A percentile compares a stretch with the other conserved stretches of the same genome.
phyloP scores from a whole-genome alignment of 2,113 vertebrate species.

The Vimba vimba region DNA sequence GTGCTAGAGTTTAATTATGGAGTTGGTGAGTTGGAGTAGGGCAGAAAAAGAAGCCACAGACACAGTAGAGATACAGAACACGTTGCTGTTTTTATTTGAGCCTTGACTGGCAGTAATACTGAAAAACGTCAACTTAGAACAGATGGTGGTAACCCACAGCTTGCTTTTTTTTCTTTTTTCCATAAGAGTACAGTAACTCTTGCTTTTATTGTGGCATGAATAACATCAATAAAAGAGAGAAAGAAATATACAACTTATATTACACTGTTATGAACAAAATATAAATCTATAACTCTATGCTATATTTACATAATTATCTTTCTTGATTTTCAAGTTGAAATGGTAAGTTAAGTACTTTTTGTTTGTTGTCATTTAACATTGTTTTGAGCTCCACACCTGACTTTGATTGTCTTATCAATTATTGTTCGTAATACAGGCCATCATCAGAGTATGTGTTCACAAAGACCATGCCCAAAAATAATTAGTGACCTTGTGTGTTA shows the following conservation, averaged over 20 bases:
- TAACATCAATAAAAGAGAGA: constrained; percentile 99
- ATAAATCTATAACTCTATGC: constrained; percentile 99
- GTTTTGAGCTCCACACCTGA: constrained; percentile 96
- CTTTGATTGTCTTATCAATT: constrained; percentile 98
- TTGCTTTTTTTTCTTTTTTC: constrained; percentile 83
- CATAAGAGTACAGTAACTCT: constrained; percentile 90
- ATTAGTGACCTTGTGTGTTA: constrained; percentile 28
- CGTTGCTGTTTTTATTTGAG: constrained; percentile 99
- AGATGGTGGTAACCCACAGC: constrained; percentile 92
- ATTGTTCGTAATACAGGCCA: constrained; percentile 82
- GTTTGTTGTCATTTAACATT: constrained; percentile 77
- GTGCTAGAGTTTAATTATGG: not conserved
- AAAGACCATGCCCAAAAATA: not conserved
- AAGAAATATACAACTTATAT: constrained; percentile 99
- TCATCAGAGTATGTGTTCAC: constrained; percentile 56
- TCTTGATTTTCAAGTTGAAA: constrained; percentile 99
- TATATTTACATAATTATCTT: constrained; percentile 99
- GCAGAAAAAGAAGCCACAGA: constrained; percentile 73
- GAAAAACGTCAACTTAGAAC: constrained; percentile 89
- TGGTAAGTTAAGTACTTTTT: constrained; percentile 83
- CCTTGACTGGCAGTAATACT: constrained; percentile 99
- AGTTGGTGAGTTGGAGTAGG: not conserved
- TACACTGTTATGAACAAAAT: constrained; percentile 99
- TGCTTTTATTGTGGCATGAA: constrained; percentile 96
- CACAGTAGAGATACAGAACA: constrained; percentile 90